phyloP scores from a whole-genome alignment of 2,113 vertebrate species.

The Mobula birostris region DNA sequence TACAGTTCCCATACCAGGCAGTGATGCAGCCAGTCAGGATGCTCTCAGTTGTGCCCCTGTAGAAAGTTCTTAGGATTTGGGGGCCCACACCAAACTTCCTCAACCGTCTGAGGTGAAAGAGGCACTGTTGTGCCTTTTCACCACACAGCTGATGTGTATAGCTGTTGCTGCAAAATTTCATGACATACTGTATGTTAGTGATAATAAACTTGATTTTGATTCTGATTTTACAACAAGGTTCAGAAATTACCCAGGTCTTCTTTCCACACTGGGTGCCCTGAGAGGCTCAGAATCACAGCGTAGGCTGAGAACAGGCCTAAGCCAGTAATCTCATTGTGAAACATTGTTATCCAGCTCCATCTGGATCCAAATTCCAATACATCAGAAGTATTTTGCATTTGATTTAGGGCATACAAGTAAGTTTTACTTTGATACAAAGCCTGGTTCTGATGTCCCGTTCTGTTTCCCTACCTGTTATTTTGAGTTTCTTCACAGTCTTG shows the following conservation, averaged over 20 bases:
- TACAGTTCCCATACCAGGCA: too few relatives aligned
- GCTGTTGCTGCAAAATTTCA: too few relatives aligned
- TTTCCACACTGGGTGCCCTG: neutral
- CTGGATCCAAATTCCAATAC: neutral
- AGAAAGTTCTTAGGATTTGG: too few relatives aligned
- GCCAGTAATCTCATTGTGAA: too few relatives aligned
- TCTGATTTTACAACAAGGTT: neutral
- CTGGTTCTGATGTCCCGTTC: neutral
- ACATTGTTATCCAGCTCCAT: neutral
- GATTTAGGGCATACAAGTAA: neutral
- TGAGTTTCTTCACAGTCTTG: slow-evolving; percentile 79
- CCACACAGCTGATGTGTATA: too few relatives aligned
- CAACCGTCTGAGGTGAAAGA: too few relatives aligned
- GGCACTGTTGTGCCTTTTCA: too few relatives aligned
- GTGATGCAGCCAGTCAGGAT: too few relatives aligned
- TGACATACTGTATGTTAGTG: too few relatives aligned
- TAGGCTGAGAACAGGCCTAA: neutral
- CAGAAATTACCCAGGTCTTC: neutral
- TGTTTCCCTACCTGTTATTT: slow-evolving; percentile 64
- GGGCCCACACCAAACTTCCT: too few relatives aligned
- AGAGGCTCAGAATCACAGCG: neutral
- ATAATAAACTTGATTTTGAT: too few relatives aligned
- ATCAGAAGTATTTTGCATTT: neutral
- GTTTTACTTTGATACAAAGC: neutral
- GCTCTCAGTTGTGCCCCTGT: too few relatives aligned